These are phyloP conservation scores for Drosophila jambulina DNA, from an alignment of 1,140 invertebrate genomes.

Conservation along the genomic window DNA sequence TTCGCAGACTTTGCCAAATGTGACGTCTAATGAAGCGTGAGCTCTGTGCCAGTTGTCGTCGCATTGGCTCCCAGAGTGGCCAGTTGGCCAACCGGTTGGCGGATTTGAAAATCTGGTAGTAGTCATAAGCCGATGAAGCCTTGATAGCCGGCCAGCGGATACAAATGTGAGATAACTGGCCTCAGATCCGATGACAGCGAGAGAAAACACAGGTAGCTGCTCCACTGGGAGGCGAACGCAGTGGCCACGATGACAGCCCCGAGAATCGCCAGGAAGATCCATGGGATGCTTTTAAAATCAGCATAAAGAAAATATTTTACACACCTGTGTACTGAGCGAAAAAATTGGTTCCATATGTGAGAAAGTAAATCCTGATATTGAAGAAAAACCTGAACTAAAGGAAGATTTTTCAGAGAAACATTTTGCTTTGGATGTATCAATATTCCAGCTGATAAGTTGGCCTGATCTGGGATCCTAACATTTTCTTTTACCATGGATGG, in stretches of 20 bases:
- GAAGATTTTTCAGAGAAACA: too few relatives aligned
- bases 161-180: conserved; percentile 68
- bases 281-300: conserved; percentile 18
- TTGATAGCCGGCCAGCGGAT: conserved; percentile 63
- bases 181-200: conserved; percentile 61
- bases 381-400: neutral
- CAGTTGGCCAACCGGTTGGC: conserved; percentile 57
- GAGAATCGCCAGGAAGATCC: conserved; percentile 34
- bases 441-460: neutral
- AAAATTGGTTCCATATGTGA: neutral
- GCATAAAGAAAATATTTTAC: conserved; percentile 11
- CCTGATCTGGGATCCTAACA: neutral
- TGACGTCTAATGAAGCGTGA: conserved; percentile 70
- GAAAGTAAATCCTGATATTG: neutral
- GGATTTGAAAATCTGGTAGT: conserved; percentile 56
- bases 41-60: conserved; percentile 44
- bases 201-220: conserved; percentile 67
- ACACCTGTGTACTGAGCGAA: conserved; percentile 1
- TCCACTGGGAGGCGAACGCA: conserved; percentile 33
- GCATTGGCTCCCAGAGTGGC: conserved; percentile 25
- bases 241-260: conserved; percentile 45
- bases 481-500: neutral
- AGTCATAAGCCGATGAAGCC: conserved; percentile 65
- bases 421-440: too few relatives aligned
- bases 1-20: conserved; percentile 43